A percentile compares a stretch with the other conserved stretches of the same genome.
Evolutionary conservation across 2,888 invertebrate genomes (phyloP).

Genomic region (Nasonia oneida): DNA sequence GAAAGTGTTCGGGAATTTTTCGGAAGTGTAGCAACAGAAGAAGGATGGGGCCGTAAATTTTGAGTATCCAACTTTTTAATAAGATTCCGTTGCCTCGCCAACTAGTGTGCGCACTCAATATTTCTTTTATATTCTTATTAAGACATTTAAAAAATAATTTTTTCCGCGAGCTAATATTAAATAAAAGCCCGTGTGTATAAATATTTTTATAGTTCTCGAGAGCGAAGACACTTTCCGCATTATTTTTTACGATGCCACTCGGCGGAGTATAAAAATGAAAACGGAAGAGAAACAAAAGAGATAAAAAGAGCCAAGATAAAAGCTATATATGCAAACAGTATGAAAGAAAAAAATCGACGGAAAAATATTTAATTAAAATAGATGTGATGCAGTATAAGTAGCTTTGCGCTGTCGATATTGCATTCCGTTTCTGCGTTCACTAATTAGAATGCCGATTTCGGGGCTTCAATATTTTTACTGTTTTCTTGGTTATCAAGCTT

Average conservation of each 20-base stretch:
- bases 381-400: neutral
- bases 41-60: conserved; percentile 11
- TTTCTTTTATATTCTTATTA: conserved; percentile 8
- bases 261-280: conserved; percentile 19
- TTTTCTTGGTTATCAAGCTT: too few species aligned
- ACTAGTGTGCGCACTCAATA: neutral
- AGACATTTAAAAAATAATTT: conserved; percentile 17
- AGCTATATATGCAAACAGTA: neutral
- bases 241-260: conserved; percentile 32
- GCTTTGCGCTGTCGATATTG: too few species aligned
- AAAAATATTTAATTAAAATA: neutral
- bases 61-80: conserved; percentile 19
- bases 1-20: neutral
- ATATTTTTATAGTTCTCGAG: conserved; percentile 25
- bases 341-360: neutral
- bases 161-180: conserved; percentile 14
- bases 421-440: too few species aligned
- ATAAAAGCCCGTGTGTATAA: conserved; percentile 22
- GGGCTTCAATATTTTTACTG: too few species aligned
- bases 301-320: neutral
- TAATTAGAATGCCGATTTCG: too few species aligned
- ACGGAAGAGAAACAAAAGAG: neutral
- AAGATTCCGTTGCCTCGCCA: neutral
- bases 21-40: neutral
- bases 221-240: neutral